Conservation (phyloP, 2,113 vertebrate species). For the Formicarius rufipectus region DNA sequence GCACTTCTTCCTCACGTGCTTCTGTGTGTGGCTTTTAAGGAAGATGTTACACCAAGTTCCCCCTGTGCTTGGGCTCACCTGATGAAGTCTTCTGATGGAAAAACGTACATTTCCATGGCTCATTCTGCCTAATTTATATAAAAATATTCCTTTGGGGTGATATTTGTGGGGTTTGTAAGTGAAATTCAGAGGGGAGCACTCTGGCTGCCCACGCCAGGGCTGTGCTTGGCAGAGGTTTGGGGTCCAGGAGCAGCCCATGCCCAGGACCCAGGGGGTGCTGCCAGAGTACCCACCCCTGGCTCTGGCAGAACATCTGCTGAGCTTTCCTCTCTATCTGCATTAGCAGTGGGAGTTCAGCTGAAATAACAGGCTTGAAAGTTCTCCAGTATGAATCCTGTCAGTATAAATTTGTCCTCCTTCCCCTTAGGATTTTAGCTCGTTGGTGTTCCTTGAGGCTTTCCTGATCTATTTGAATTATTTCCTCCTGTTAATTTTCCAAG, state of each 20-base stretch:
- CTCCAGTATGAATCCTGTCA: not conserved
- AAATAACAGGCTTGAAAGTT: slow-evolving; percentile 2
- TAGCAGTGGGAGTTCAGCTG: not conserved
- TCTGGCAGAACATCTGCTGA: not conserved
- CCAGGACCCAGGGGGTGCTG: not conserved
- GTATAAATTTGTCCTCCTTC: not conserved
- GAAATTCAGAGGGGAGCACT: not conserved
- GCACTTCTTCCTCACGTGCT: rapidly evolving
- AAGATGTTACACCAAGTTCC: not conserved
- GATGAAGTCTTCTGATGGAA: not conserved
- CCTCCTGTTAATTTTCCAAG: not conserved
- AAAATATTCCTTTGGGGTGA: not conserved
- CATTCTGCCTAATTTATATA: not conserved
- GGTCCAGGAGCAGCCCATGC: not conserved
- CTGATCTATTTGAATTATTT: not conserved
- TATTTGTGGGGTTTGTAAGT: not conserved
- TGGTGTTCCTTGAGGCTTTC: not conserved
- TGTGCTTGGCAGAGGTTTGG: not conserved
- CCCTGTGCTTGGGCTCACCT: not conserved
- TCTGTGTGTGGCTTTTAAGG: rapidly evolving
- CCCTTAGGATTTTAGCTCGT: not conserved
- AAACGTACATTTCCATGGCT: not conserved
- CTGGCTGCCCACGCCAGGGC: not conserved
- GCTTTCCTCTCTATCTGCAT: not conserved
- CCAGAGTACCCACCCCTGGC: not conserved